Percentiles rank a stretch among this genome's conserved stretches.
phyloP scores from a whole-genome alignment of 2,888 invertebrate species.

The Leucophenga montana region DNA sequence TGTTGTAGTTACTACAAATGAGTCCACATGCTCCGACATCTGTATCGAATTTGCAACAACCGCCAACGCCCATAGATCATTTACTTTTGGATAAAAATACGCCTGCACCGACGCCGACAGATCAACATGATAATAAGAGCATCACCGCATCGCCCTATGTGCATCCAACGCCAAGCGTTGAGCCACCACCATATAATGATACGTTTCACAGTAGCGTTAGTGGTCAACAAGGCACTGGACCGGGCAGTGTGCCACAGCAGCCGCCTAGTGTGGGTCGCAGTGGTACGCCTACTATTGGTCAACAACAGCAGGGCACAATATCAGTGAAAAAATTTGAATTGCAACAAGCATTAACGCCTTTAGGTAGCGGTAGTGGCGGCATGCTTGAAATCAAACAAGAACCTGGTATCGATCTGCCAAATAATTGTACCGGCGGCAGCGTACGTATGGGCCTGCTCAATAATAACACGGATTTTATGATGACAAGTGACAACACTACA shows the following conservation, averaged over 20 bases:
- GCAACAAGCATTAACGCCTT: conserved; percentile 49
- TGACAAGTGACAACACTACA: background rate
- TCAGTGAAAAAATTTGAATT: conserved; percentile 68
- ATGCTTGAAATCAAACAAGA: conserved; percentile 51
- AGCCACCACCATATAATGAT: conserved; percentile 68
- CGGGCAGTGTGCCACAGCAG: conserved; percentile 62
- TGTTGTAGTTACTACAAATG: conserved; percentile 68
- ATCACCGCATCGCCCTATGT: conserved; percentile 73
- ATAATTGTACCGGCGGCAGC: conserved; percentile 26
- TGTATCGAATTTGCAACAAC: conserved; percentile 72
- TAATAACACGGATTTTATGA: too few relatives aligned
- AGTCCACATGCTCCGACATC: conserved; percentile 78
- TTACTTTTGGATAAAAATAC: conserved; percentile 71
- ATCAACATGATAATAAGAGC: conserved; percentile 73
- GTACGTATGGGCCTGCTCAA: conserved; percentile 16
- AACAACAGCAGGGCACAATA: conserved; percentile 56
- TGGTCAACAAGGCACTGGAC: conserved; percentile 40
- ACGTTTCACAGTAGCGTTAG: conserved; percentile 54
- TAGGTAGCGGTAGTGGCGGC: conserved; percentile 10
- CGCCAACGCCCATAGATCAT: conserved; percentile 73
- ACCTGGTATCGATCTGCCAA: conserved; percentile 37
- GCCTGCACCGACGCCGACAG: conserved; percentile 73
- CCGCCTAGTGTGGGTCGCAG: conserved; percentile 59
- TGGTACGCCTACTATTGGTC: conserved; percentile 42
- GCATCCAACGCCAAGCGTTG: conserved; percentile 71